Conservation (phyloP, 2,113 vertebrate genomes). For the Paramormyrops kingsleyae region DNA sequence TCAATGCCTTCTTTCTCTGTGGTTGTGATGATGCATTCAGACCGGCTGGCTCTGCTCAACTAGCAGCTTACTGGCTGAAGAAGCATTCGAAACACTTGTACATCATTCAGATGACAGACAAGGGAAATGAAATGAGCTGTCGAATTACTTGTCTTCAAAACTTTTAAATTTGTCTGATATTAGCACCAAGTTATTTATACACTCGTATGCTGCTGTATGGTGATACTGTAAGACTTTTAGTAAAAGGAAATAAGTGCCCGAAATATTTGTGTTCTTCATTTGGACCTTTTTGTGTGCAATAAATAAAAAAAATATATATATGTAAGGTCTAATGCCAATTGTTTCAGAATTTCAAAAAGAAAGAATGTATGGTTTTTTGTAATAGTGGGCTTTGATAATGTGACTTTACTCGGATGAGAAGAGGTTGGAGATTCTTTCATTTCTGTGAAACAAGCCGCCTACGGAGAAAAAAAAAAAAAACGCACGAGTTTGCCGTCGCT, state of each 20-base stretch:
- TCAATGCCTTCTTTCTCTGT: not conserved
- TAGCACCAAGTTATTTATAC: slow-evolving; percentile 14
- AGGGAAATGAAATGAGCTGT: slow-evolving; percentile 8
- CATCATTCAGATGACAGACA: not conserved
- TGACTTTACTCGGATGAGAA: slow-evolving; percentile 17
- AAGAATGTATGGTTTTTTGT: slow-evolving; percentile 20
- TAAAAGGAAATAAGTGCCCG: slow-evolving; percentile 16
- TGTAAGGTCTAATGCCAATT: slow-evolving; percentile 21
- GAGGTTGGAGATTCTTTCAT: not conserved
- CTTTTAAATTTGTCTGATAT: not conserved
- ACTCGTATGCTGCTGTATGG: slow-evolving; percentile 20
- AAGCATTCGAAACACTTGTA: not conserved
- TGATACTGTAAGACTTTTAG: slow-evolving; percentile 15
- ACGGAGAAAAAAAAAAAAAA: not conserved
- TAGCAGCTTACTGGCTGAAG: not conserved
- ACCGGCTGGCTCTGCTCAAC: too few relatives aligned
- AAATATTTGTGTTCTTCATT: slow-evolving; percentile 19
- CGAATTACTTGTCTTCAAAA: slow-evolving; percentile 5
- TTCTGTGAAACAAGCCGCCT: slow-evolving; percentile 12
- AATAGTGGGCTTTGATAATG: slow-evolving; percentile 8
- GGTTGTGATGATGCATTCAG: not conserved
- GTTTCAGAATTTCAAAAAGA: slow-evolving; percentile 3
- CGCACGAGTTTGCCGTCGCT: not conserved
- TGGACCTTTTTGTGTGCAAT: slow-evolving; percentile 26
- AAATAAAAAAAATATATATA: slow-evolving; percentile 18